Percentiles rank a stretch among this genome's conserved stretches.
phyloP scores from a whole-genome alignment of 1,140 invertebrate species.

The Drosophila simulans region DNA sequence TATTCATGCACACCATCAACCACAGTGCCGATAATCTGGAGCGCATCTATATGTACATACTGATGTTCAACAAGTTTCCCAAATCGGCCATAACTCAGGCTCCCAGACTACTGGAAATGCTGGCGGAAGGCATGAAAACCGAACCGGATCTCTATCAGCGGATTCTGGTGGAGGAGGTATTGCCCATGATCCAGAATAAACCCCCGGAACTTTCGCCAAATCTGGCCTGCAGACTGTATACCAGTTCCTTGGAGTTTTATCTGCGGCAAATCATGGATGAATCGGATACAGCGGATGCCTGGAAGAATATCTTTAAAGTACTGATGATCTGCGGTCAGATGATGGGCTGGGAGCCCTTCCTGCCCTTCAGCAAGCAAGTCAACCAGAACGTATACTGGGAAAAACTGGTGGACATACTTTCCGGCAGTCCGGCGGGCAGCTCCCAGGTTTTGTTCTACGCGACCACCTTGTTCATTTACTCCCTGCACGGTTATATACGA shows the following conservation, averaged over 20 bases:
- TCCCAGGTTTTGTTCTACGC: conserved; percentile 89
- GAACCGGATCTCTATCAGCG: conserved; percentile 75
- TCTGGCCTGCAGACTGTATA: conserved; percentile 75
- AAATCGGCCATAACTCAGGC: conserved; percentile 91
- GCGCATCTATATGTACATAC: conserved; percentile 90
- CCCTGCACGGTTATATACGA: conserved; percentile 88
- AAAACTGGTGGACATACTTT: conserved; percentile 86
- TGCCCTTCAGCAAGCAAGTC: conserved; percentile 85
- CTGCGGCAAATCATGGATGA: conserved; percentile 85
- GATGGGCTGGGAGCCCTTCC: conserved; percentile 91
- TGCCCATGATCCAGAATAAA: conserved; percentile 80
- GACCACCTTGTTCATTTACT: conserved; percentile 89
- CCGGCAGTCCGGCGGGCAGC: conserved; percentile 85
- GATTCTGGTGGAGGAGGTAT: conserved; percentile 78
- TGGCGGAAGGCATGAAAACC: conserved; percentile 74
- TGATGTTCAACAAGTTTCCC: conserved; percentile 92
- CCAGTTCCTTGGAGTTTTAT: conserved; percentile 79
- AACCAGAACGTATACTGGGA: conserved; percentile 90
- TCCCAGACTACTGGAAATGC: conserved; percentile 75
- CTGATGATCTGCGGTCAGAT: conserved; percentile 90
- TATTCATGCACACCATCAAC: conserved; percentile 92
- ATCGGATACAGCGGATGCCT: conserved; percentile 90
- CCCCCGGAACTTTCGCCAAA: conserved; percentile 69
- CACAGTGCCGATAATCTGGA: conserved; percentile 94
- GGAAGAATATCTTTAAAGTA: conserved; percentile 91